Evolutionary conservation across 2,113 vertebrate genomes (phyloP), one percentile per base, ranked within the genome.

Genomic region (Chaenocephalus aceratus): DNA sequence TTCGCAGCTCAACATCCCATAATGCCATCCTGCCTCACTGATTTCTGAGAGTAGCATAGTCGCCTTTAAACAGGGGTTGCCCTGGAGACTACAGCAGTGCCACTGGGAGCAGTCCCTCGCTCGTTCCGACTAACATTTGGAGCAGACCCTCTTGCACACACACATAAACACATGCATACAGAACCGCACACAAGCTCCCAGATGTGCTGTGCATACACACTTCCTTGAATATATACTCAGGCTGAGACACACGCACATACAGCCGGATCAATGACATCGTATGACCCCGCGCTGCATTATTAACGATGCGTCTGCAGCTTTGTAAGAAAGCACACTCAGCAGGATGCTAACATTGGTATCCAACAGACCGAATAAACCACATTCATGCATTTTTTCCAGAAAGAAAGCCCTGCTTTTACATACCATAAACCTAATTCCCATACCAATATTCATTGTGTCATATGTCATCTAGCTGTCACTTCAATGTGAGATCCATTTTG

Each of bases 111-210:
- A 72, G 79, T 77, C 23, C 8, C 77, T 85, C 2, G 53, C 80
- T 85, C 49, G 15, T 84, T 86, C 51, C 45, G 16, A 57, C 63
- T 86, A 77, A 90, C 74, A 88, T 87, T 85, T 82, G 85, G 80
- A 87, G 69, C 69, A 78, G 60, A 58, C 73, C 79, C 66, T 75
- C 57, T 15, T 30, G 69, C 68, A 5, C 21, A 6, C 12, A 26
- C 62, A 65, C 21, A 34, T 41, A 30, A 30, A 30, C 59, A 36
- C 63, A 67, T 52, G 10, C 10, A 45, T 41, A 62, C 52, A 73
- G 60, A 58, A 23, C 41, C 54, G 72, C 78, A 69, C 59, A 67
- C 36, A 10, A 34, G 18, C 44, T 10, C 52, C 48, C 46, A 54
- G 72, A 48, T 59, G 70, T 44, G 64, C 60, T 77, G 46, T 67